These are phyloP conservation scores for Pelobates fuscus DNA, from an alignment of 2,113 vertebrate genomes.

Conservation along the genomic window DNA sequence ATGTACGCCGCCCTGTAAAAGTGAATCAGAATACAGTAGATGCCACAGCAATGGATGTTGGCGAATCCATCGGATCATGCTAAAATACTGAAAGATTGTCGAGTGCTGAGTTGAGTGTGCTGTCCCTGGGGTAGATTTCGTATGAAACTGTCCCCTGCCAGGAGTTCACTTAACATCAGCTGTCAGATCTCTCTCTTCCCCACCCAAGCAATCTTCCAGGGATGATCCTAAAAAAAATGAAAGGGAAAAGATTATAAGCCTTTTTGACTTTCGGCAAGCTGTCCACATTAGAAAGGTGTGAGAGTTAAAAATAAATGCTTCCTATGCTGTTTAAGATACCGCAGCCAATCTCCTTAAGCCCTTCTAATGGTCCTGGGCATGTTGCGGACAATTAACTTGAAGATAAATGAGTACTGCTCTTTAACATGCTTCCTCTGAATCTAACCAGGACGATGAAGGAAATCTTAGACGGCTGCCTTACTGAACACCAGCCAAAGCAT, in stretches of 20 bases:
- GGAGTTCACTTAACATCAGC: conserved; percentile 30
- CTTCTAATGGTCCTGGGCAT: conserved; percentile 55
- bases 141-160: neutral
- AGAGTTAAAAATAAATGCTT: conserved; percentile 67
- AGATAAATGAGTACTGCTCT: conserved; percentile 74
- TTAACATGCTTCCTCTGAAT: conserved; percentile 67
- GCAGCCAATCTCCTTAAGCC: conserved; percentile 51
- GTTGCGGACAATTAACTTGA: conserved; percentile 70
- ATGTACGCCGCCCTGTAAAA: too few species aligned
- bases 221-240: conserved; percentile 54
- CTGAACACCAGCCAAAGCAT: conserved; percentile 67
- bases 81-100: too few species aligned
- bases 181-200: conserved; percentile 53
- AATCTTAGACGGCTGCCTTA: conserved; percentile 56
- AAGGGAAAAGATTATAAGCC: conserved; percentile 58
- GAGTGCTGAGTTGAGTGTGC: too few species aligned
- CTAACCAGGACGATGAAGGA: conserved; percentile 64
- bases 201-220: conserved; percentile 49
- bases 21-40: too few species aligned
- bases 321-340: conserved; percentile 55
- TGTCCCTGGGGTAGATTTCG: neutral
- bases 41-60: too few species aligned
- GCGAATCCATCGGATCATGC: too few species aligned
- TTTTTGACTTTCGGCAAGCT: conserved; percentile 59
- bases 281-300: conserved; percentile 64